Evolutionary conservation across 1,140 invertebrate species (phyloP), one percentile per base, ranked within the genome.

Genomic region (Drosophila asahinai): DNA sequence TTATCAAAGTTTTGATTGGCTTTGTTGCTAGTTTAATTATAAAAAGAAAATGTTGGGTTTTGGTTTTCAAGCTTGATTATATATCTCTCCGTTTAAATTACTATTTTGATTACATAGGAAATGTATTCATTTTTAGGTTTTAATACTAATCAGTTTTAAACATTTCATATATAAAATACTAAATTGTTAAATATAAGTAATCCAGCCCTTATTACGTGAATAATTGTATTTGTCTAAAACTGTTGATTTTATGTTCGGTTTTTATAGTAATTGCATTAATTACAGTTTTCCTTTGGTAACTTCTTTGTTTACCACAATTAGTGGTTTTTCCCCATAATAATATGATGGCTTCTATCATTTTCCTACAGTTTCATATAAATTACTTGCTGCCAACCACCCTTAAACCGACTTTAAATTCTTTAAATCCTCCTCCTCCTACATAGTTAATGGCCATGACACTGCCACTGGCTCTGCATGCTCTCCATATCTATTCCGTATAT

Each of bases 361-460:
- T 22, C 14, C 6, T 14, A 64, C 19, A 59, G 14, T 6, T 48
- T 36, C 15, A 27, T 19, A 40, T 17, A 14, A 15, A 36, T 45
- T 22, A 40, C 38, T 22, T 38, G 14, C 52, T 5, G 0, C 36
- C 11, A 40, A 12, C 14, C 57, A 48, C 30, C 65, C 65, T 62
- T 17, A 63, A 22, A 38, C 5, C 42, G 19, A 14, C 63, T 83
- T 83, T 71, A 76, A 80, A 61, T 2, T 45, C 54, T 72, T 72
- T 72, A 52, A 72, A 60, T 51, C n/a, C 64, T 47, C 25, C 48
- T 12, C 3, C 30, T 60, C 55, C 48, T 83, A 57, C 64, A 83
- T 76, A 80, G 64, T 65, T 76, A 80, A 83, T 68, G 48, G 45
- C 47, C 40, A n/a, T 62, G 71, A 40, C 68, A 62, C 30, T 74